These are phyloP conservation scores for Apteryx mantelli DNA, from an alignment of 2,113 vertebrate species.

Conservation along the genomic window DNA sequence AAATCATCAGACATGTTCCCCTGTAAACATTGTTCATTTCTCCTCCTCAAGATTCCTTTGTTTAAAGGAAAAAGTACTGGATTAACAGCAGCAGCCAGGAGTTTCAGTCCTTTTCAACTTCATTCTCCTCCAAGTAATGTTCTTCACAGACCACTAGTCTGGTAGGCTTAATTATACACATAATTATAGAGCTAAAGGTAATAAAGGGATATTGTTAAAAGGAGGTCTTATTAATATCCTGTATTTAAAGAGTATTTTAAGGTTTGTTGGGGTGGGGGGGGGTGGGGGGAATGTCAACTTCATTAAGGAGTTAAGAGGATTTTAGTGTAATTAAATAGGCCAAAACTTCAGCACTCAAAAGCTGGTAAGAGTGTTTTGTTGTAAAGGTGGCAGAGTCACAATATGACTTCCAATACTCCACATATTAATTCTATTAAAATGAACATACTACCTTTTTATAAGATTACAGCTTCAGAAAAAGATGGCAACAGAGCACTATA, in stretches of 20 bases:
- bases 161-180: not conserved
- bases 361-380: not conserved
- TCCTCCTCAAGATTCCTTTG: not conserved
- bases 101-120: not conserved
- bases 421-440: not conserved
- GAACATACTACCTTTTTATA: not conserved
- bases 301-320: not conserved
- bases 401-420: not conserved
- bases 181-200: not conserved
- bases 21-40: not conserved
- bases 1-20: not conserved
- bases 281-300: not conserved
- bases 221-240: not conserved
- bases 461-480: not conserved
- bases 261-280: not conserved
- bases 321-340: not conserved
- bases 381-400: not conserved
- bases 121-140: not conserved
- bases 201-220: not conserved
- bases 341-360: not conserved
- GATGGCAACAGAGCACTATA: not conserved
- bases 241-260: not conserved
- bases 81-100: not conserved
- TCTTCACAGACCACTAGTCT: not conserved
- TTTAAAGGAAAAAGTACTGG: not conserved